These are phyloP conservation scores for Sphinx pinastri DNA, from an alignment of 2,888 invertebrate species.

Conservation along the genomic window DNA sequence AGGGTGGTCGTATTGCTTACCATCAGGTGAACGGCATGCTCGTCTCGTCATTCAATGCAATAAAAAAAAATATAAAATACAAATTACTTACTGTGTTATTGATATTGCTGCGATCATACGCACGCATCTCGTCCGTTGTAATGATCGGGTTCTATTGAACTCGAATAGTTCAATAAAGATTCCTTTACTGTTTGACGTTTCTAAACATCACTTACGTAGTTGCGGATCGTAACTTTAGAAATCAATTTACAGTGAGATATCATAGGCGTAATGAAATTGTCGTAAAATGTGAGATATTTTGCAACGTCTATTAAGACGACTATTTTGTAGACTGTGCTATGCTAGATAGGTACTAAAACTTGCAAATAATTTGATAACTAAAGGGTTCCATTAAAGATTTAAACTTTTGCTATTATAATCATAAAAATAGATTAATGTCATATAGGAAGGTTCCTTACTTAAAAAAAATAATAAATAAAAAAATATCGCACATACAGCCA, in stretches of 20 bases:
- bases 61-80: not conserved
- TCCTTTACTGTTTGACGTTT: constrained; percentile 46
- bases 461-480: no score
- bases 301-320: not conserved
- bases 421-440: no score
- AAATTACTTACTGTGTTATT: constrained; percentile 17
- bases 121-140: constrained; percentile 1
- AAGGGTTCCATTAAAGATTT: no score
- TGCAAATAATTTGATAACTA: no score
- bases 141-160: constrained; percentile 27
- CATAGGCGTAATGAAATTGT: not conserved
- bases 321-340: no score
- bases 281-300: not conserved
- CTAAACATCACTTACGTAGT: constrained; percentile 37
- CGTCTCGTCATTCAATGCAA: no score
- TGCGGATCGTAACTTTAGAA: constrained; percentile 20
- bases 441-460: no score
- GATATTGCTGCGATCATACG: constrained; percentile 11
- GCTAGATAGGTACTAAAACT: no score
- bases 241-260: constrained; percentile 5
- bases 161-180: constrained; percentile 46
- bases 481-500: no score
- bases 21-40: no score
- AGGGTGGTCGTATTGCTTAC: no score
- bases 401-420: no score